phyloP scores from a whole-genome alignment of 2,797 vertebrate genomes.

The Agapornis canus region DNA sequence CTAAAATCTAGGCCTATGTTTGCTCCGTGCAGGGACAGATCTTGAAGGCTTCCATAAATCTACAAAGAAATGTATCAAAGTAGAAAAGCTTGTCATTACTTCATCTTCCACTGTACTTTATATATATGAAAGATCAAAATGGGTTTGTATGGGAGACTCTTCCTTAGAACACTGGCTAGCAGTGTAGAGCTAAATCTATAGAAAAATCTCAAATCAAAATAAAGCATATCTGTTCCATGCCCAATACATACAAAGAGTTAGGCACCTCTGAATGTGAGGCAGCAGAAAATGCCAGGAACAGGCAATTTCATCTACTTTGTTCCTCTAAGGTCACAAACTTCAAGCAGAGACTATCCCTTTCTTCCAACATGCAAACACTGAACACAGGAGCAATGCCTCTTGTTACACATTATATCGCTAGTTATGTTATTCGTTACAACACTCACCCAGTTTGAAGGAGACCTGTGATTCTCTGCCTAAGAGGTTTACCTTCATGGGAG shows the following conservation, averaged over 20 bases:
- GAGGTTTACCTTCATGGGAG: neutral
- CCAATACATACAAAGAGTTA: neutral
- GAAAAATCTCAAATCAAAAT: neutral
- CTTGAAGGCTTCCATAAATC: neutral
- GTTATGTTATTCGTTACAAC: neutral
- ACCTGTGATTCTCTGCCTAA: neutral
- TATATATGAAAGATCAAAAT: neutral
- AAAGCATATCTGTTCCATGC: neutral
- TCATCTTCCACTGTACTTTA: neutral
- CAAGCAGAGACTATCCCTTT: neutral
- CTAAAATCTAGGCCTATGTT: neutral
- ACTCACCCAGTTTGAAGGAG: neutral
- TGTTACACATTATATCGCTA: rapidly evolving
- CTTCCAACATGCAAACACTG: neutral
- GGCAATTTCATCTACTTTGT: neutral
- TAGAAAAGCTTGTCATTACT: neutral
- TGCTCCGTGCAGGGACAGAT: neutral
- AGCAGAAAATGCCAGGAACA: neutral
- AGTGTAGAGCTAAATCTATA: neutral
- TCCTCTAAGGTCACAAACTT: neutral
- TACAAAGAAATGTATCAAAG: neutral
- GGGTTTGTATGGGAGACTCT: neutral
- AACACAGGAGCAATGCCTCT: neutral
- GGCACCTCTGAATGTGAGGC: neutral
- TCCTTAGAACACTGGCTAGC: neutral